A percentile compares a stretch with the other conserved stretches of the same genome.
phyloP scores from a whole-genome alignment of 1,140 invertebrate genomes.

The Pseudomyrmex pallidus region DNA sequence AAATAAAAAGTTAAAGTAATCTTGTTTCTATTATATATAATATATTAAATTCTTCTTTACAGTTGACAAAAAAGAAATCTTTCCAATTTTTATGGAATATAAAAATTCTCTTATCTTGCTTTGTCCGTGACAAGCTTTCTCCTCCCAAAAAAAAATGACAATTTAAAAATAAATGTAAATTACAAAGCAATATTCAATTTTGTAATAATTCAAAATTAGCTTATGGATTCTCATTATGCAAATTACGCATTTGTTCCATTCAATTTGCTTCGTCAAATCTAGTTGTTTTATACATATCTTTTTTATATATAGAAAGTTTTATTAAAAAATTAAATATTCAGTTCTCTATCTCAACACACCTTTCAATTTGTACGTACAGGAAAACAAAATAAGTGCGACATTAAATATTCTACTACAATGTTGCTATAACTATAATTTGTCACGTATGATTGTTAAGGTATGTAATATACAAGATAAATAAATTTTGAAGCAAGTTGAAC shows the following conservation, averaged over 20 bases:
- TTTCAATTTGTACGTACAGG: no score
- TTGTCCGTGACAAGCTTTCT: no score
- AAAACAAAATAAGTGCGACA: not conserved
- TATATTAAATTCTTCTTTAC: not conserved
- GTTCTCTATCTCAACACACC: no score
- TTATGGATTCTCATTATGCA: not conserved
- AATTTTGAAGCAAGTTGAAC: constrained; percentile 2
- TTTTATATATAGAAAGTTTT: no score
- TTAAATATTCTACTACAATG: not conserved
- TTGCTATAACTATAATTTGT: not conserved
- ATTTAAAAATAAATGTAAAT: no score
- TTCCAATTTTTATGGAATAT: not conserved
- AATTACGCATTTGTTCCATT: not conserved
- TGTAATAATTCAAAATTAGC: not conserved
- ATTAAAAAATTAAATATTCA: no score
- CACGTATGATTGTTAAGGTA: no score
- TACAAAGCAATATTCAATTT: not conserved
- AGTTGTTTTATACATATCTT: not conserved
- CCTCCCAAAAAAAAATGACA: no score
- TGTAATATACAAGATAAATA: not conserved
- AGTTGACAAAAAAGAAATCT: not conserved
- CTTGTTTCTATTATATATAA: not conserved
- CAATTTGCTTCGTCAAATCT: not conserved
- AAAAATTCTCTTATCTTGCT: no score
- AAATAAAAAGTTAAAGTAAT: not conserved